Evolutionary conservation across 2,113 vertebrate species (phyloP).

Genomic region (Aix galericulata): DNA sequence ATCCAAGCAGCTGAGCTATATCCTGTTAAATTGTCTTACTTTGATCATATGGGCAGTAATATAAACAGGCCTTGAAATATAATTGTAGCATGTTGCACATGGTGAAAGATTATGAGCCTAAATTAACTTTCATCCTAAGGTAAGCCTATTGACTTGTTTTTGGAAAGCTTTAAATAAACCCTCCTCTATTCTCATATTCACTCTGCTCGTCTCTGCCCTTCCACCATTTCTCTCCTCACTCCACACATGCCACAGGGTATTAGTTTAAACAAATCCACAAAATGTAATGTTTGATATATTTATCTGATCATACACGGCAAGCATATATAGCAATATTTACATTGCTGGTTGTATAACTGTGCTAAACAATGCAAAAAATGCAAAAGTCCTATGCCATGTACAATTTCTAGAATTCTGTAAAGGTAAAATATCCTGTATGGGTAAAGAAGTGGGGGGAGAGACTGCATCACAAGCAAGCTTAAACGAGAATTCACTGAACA

Average conservation of each 20-base stretch:
- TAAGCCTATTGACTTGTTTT: neutral
- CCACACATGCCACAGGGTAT: too few relatives aligned
- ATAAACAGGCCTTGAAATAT: neutral
- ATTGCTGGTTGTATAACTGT: neutral
- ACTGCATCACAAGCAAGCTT: neutral
- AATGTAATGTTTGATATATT: neutral
- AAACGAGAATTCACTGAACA: neutral
- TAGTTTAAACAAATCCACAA: neutral
- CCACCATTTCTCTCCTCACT: neutral
- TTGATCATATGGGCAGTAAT: neutral
- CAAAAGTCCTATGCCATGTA: neutral
- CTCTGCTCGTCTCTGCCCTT: neutral
- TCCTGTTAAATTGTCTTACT: conserved; percentile 10
- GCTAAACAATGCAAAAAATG: neutral
- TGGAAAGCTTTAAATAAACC: neutral
- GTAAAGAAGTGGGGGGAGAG: neutral
- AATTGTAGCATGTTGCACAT: neutral
- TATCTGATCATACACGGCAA: neutral
- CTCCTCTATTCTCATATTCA: neutral
- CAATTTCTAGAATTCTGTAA: neutral
- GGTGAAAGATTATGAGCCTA: neutral
- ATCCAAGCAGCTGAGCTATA: neutral
- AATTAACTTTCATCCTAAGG: neutral
- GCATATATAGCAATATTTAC: neutral
- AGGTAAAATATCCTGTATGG: neutral